Evolutionary conservation across 1,140 invertebrate genomes (phyloP).

Genomic region (Pachypsylla venusta): DNA sequence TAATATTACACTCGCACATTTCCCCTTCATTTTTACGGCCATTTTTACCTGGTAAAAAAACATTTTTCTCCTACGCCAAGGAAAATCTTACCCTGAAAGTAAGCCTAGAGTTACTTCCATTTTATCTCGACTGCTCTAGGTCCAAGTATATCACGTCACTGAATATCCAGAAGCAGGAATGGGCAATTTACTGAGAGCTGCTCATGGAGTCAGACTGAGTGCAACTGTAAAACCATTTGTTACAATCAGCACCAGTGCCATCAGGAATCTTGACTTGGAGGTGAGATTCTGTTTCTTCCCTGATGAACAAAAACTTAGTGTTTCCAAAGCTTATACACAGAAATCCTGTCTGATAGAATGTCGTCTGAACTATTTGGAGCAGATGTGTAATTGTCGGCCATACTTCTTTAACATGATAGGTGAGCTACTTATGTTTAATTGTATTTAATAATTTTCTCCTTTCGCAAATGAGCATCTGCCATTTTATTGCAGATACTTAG

Average conservation of each 20-base stretch:
- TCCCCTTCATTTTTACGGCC: too few species aligned
- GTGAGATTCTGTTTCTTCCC: conserved; percentile 24
- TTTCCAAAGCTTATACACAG: conserved; percentile 23
- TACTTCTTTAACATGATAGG: conserved; percentile 24
- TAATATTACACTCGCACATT: too few species aligned
- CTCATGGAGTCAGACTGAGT: conserved; percentile 19
- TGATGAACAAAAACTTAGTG: conserved; percentile 19
- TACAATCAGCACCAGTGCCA: conserved; percentile 22
- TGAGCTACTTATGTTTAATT: too few species aligned
- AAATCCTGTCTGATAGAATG: conserved; percentile 26
- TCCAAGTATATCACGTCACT: conserved; percentile 23
- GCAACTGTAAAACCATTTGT: conserved; percentile 22
- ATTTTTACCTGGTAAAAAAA: too few species aligned
- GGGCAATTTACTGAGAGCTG: conserved; percentile 20
- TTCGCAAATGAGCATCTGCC: too few species aligned
- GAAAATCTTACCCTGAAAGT: too few species aligned
- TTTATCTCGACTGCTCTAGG: too few species aligned
- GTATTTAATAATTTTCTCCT: too few species aligned
- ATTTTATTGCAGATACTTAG: too few species aligned
- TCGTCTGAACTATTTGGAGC: conserved; percentile 22
- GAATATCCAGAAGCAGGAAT: conserved; percentile 26
- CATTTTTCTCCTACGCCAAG: too few species aligned
- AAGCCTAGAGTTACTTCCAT: too few species aligned
- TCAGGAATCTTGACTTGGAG: conserved; percentile 17
- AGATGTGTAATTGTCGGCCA: conserved; percentile 25